These are phyloP conservation scores for Emydura subglobosa DNA, from an alignment of 2,113 vertebrate species.

Conservation along the genomic window DNA sequence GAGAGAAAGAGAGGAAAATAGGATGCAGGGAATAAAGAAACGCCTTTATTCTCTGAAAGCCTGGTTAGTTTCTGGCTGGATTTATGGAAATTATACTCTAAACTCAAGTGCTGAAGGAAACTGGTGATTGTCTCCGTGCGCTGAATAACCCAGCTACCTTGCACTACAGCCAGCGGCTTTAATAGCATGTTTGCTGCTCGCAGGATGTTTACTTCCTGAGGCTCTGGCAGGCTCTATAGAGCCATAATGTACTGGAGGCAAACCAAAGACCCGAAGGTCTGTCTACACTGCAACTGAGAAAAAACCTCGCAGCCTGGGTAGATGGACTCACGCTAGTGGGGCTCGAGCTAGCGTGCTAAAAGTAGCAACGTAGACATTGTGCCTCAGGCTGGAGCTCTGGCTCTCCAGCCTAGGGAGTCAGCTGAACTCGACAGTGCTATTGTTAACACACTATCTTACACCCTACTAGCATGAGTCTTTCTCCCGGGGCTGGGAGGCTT, in stretches of 20 bases:
- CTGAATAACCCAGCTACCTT: constrained; percentile 51
- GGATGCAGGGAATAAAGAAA: neutral
- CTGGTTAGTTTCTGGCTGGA: constrained; percentile 36
- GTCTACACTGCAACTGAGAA: neutral
- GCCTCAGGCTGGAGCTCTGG: neutral
- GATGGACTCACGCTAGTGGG: no score
- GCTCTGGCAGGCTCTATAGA: constrained; percentile 15
- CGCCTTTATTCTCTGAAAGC: neutral
- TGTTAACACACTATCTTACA: neutral
- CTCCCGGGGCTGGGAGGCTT: neutral
- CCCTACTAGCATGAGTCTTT: neutral
- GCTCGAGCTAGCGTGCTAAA: neutral
- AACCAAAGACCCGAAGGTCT: neutral
- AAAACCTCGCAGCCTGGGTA: neutral
- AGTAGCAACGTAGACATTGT: neutral
- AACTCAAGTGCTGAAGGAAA: constrained; percentile 65
- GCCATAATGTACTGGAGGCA: neutral
- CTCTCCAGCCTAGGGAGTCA: neutral
- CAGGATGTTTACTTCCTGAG: constrained; percentile 74
- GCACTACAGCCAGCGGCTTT: constrained; percentile 45
- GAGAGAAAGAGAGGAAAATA: neutral
- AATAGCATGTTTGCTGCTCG: constrained; percentile 7
- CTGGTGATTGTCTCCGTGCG: constrained; percentile 42
- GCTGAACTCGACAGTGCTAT: neutral
- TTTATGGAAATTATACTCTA: constrained; percentile 72